These are phyloP conservation scores for Epsilonema sp. DNA, from an alignment of 2,888 invertebrate genomes.

Conservation along the genomic window DNA sequence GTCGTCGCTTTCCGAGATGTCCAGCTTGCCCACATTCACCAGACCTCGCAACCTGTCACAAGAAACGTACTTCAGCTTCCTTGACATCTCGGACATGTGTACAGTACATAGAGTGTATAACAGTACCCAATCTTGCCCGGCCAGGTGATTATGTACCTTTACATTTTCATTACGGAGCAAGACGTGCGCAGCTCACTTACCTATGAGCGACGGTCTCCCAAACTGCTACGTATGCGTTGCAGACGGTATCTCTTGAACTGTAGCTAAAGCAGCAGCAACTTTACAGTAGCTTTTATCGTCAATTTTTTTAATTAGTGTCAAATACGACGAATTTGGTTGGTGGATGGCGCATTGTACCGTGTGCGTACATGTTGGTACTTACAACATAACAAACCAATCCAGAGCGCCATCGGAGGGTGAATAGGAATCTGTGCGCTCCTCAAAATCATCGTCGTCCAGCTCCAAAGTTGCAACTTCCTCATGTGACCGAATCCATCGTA, in stretches of 20 bases:
- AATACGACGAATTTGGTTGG: no score
- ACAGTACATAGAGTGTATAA: neutral
- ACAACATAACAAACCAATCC: slow-evolving; percentile 9
- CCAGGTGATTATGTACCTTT: no score
- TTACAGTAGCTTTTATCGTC: neutral
- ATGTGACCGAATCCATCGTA: slow-evolving; percentile 26
- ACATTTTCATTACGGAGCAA: no score
- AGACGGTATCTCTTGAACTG: slow-evolving; percentile 23
- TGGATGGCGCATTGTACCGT: no score
- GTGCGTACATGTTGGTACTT: neutral
- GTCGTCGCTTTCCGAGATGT: slow-evolving; percentile 24
- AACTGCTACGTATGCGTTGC: slow-evolving; percentile 23
- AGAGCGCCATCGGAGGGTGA: slow-evolving; percentile 4
- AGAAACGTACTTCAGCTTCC: no score
- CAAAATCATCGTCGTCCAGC: slow-evolving; percentile 26
- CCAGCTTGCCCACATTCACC: slow-evolving; percentile 27
- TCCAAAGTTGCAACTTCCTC: slow-evolving; percentile 24
- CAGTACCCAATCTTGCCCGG: no score
- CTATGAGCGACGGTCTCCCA: slow-evolving; percentile 29
- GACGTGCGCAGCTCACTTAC: no score
- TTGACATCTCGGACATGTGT: slow-evolving; percentile 8
- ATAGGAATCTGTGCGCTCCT: slow-evolving; percentile 9
- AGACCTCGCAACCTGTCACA: slow-evolving; percentile 25
- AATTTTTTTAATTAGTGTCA: no score
- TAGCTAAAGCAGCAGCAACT: slow-evolving; percentile 14